Conservation (phyloP, 2,113 vertebrate species). For the Isichthys henryi region DNA sequence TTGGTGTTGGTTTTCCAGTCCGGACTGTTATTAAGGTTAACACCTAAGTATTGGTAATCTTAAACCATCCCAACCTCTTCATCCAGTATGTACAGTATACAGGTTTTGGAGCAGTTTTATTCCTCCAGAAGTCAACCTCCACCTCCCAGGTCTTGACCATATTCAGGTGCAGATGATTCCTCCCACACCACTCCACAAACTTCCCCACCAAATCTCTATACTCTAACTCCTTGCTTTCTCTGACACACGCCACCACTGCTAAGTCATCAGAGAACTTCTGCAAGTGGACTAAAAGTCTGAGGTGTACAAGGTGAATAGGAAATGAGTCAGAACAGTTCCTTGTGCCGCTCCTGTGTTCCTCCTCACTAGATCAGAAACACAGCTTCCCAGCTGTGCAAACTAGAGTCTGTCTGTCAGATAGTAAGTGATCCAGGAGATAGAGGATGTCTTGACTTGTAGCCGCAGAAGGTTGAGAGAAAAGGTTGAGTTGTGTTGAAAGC, state of each 20-base stretch:
- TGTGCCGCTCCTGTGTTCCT: not conserved
- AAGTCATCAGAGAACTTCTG: not conserved
- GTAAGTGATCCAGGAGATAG: not conserved
- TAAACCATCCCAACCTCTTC: not conserved
- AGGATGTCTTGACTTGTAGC: not conserved
- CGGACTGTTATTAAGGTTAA: not conserved
- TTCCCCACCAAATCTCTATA: slow-evolving; percentile 5
- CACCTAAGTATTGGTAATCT: not conserved
- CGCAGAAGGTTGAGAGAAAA: not conserved
- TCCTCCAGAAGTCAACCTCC: not conserved
- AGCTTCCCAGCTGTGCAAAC: not conserved
- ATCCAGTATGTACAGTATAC: no score
- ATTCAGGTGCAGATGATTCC: not conserved
- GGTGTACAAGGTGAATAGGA: slow-evolving; percentile 1
- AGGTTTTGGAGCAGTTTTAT: no score
- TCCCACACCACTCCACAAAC: not conserved
- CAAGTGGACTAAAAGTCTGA: slow-evolving; percentile 10
- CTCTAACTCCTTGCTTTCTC: not conserved
- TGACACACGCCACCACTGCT: not conserved
- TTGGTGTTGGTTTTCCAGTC: not conserved
- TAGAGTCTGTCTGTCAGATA: not conserved
- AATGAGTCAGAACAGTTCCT: not conserved
- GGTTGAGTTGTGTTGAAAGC: not conserved
- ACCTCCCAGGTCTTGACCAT: not conserved
- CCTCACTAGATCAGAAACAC: not conserved